A percentile compares a stretch with the other conserved stretches of the same genome.
Conservation (phyloP, 2,113 vertebrate species). For the Sturnus vulgaris region DNA sequence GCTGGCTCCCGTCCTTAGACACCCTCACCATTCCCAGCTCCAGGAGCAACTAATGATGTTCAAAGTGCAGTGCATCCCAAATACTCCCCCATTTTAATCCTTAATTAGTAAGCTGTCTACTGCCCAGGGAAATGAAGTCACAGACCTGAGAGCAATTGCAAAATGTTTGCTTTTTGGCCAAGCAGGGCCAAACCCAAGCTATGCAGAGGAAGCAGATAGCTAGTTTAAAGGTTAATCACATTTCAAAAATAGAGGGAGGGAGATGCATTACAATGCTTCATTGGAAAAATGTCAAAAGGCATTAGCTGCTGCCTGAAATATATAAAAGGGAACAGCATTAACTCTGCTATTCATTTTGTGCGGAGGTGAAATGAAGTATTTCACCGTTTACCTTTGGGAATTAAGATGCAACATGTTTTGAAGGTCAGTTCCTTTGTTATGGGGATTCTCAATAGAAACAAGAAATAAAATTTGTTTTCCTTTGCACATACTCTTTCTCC, state of each 20-base stretch:
- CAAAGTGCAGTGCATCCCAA: not conserved
- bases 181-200: not conserved
- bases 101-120: not conserved
- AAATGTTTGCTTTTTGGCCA: not conserved
- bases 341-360: not conserved
- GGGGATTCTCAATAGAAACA: not conserved
- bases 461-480: not conserved
- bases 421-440: not conserved
- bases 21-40: not conserved
- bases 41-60: not conserved
- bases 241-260: not conserved
- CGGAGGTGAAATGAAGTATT: not conserved
- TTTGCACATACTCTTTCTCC: not conserved
- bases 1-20: fast-evolving
- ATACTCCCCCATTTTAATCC: not conserved
- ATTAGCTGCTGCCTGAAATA: slow-evolving; percentile 27
- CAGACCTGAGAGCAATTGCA: not conserved
- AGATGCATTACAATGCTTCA: slow-evolving; percentile 6
- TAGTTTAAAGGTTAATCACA: not conserved
- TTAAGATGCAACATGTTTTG: slow-evolving; percentile 6
- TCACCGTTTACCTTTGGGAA: not conserved
- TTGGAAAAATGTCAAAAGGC: slow-evolving; percentile 46
- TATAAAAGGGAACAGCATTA: not conserved
- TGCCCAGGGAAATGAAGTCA: not conserved
- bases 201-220: not conserved